Evolutionary conservation across 2,797 vertebrate genomes (phyloP).

Genomic region (Anguilla marmorata): DNA sequence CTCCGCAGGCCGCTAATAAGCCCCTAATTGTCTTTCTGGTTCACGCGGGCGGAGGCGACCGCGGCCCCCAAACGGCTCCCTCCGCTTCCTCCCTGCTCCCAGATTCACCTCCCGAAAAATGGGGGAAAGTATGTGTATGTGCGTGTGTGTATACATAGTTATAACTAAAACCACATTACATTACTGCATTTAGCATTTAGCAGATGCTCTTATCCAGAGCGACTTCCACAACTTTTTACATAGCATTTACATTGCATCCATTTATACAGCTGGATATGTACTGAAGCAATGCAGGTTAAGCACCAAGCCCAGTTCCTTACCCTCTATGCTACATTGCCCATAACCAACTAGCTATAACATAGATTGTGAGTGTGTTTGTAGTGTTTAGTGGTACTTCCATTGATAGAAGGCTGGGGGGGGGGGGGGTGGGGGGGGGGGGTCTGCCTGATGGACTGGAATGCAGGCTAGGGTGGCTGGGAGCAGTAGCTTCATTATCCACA

Average conservation of each 20-base stretch:
- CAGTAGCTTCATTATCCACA: conserved; percentile 17
- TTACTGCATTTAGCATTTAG: too few species aligned
- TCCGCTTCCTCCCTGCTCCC: conserved; percentile 54
- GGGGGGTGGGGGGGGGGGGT: neutral
- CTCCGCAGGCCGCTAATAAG: conserved; percentile 88
- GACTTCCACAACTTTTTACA: too few species aligned
- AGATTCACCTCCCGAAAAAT: conserved; percentile 50
- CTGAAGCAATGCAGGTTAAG: too few species aligned
- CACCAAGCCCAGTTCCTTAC: too few species aligned
- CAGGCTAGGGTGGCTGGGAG: conserved; percentile 3
- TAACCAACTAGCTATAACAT: neutral
- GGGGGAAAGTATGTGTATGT: neutral
- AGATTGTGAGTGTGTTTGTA: conserved; percentile 11
- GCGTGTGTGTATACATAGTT: conserved; percentile 31
- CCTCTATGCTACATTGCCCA: too few species aligned
- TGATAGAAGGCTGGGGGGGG: conserved; percentile 8
- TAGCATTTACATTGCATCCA: too few species aligned
- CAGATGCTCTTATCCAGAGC: too few species aligned
- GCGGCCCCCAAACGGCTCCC: conserved; percentile 53
- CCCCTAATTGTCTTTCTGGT: conserved; percentile 86
- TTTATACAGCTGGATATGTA: too few species aligned
- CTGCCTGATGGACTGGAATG: conserved; percentile 24
- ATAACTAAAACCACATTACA: neutral
- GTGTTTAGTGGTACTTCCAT: conserved; percentile 32
- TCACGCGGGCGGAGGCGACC: conserved; percentile 76